A percentile compares a stretch with the other conserved stretches of the same genome.
Evolutionary conservation across 2,888 invertebrate species (phyloP).

Genomic region (Nomada fabriciana): DNA sequence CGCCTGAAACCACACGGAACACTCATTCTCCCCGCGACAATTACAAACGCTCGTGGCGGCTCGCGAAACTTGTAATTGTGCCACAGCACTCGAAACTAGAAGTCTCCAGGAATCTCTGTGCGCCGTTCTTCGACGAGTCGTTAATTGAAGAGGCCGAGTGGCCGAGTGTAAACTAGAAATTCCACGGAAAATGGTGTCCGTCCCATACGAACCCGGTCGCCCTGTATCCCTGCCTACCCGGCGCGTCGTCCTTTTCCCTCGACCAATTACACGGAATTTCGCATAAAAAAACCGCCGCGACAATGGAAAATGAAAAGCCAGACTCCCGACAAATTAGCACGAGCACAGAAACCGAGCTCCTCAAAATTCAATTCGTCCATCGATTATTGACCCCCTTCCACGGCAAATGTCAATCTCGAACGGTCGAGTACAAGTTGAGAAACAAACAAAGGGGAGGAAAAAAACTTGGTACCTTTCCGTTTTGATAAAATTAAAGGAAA

Average conservation of each 20-base stretch:
- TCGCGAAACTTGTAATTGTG: constrained; percentile 68
- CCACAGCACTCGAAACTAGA: constrained; percentile 51
- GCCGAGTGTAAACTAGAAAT: constrained; percentile 40
- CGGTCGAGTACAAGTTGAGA: neutral
- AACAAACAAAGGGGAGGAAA: neutral
- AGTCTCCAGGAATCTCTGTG: constrained; percentile 32
- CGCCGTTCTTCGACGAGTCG: constrained; percentile 46
- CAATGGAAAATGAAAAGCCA: neutral
- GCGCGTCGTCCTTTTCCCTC: neutral
- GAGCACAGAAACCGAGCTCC: no score
- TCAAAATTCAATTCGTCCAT: no score
- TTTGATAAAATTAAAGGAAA: neutral
- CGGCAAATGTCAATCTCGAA: no score
- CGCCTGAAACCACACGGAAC: constrained; percentile 30
- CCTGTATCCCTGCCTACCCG: neutral
- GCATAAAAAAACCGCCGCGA: no score
- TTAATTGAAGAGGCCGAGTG: constrained; percentile 59
- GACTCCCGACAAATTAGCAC: no score
- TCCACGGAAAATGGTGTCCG: constrained; percentile 12
- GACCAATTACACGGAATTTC: neutral
- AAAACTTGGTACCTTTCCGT: neutral
- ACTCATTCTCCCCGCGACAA: constrained; percentile 51
- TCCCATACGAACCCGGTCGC: neutral
- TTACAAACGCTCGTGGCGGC: constrained; percentile 27
- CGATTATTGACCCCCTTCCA: no score